phyloP scores from a whole-genome alignment of 2,797 vertebrate genomes.

The Gallinago solitaria region DNA sequence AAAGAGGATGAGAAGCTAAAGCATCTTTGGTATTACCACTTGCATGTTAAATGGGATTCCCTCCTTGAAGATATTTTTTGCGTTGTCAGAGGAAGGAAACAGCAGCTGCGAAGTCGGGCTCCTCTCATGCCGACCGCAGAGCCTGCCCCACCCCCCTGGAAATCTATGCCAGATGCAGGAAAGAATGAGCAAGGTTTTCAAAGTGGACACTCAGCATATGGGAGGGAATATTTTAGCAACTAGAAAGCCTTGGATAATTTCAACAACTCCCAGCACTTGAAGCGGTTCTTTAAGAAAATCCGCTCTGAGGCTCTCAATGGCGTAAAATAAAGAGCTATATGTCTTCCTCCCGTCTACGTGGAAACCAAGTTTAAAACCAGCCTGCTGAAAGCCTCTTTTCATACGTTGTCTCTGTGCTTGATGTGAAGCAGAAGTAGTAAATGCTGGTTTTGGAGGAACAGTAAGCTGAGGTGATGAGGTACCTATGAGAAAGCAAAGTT shows the following conservation, averaged over 20 bases:
- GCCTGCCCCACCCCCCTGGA: conserved; percentile 45
- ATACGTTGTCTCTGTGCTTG: background rate
- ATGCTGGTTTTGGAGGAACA: background rate
- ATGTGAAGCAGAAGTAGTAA: background rate
- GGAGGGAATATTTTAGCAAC: background rate
- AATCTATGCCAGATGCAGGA: conserved; percentile 76
- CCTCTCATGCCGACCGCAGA: conserved; percentile 54
- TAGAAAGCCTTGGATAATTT: conserved; percentile 14
- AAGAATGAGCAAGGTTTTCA: conserved; percentile 66
- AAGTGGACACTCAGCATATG: conserved; percentile 58
- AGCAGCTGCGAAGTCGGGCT: conserved; percentile 63
- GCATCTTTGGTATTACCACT: conserved; percentile 35
- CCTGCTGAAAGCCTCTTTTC: background rate
- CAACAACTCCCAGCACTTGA: background rate
- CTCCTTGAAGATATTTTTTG: conserved; percentile 75
- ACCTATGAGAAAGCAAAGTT: background rate
- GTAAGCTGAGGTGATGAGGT: background rate
- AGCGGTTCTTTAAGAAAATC: background rate
- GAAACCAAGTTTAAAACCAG: background rate
- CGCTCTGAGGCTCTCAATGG: accelerated
- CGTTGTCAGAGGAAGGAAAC: conserved; percentile 67
- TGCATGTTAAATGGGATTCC: conserved; percentile 70
- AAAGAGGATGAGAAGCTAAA: conserved; percentile 48
- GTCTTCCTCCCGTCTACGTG: background rate
- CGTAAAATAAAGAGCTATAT: background rate